phyloP scores from a whole-genome alignment of 2,113 vertebrate genomes.

The Panthera tigris region DNA sequence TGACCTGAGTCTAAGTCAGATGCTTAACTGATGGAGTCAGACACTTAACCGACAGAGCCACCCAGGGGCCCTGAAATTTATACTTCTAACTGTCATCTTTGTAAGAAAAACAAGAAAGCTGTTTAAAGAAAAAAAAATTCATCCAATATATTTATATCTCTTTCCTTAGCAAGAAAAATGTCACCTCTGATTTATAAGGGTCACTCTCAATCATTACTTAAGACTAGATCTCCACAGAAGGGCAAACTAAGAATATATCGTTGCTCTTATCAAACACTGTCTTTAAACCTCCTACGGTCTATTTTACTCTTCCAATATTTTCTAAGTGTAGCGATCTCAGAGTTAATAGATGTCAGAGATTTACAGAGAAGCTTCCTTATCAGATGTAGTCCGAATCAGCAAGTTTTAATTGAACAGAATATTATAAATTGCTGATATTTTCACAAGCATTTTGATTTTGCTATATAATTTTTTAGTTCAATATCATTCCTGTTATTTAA shows the following conservation, averaged over 20 bases:
- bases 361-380: not conserved
- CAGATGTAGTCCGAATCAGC: not conserved
- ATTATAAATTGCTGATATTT: not conserved
- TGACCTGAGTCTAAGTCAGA: no score
- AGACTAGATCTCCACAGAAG: conserved; percentile 2
- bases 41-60: no score
- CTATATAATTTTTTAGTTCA: not conserved
- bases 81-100: not conserved
- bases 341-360: not conserved
- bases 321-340: not conserved
- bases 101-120: conserved; percentile 36
- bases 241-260: not conserved
- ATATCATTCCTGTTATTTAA: not conserved
- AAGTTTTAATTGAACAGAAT: not conserved
- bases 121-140: conserved; percentile 35
- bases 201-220: not conserved
- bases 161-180: conserved; percentile 29
- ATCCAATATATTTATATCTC: conserved; percentile 39
- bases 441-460: not conserved
- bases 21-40: no score
- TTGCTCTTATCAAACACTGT: not conserved
- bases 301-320: conserved; percentile 4
- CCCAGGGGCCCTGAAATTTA: not conserved
- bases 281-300: not conserved
- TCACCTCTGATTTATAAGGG: conserved; percentile 34